These are phyloP conservation scores for Muscicapa comitata DNA, from an alignment of 2,797 vertebrate species.

Conservation along the genomic window DNA sequence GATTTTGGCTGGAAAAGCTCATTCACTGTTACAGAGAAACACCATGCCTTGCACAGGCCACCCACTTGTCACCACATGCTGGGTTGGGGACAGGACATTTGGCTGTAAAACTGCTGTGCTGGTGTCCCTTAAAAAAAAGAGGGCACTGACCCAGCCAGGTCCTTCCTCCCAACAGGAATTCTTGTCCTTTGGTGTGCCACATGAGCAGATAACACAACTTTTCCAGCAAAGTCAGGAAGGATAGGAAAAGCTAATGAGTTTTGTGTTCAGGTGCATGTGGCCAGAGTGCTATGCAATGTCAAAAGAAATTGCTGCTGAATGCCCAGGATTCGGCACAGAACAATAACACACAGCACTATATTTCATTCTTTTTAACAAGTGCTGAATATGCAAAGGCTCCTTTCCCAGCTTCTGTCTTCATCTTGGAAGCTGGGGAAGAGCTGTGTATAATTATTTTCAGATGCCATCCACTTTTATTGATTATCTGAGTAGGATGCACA, in stretches of 20 bases:
- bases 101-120: not conserved
- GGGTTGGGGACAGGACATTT: not conserved
- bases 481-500: not conserved
- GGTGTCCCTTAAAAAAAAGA: not conserved
- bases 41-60: not conserved
- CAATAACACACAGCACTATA: not conserved
- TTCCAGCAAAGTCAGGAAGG: not conserved
- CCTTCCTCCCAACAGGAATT: not conserved
- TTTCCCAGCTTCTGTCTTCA: conserved; percentile 46
- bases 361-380: conserved; percentile 58
- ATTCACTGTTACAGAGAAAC: not conserved
- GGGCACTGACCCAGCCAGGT: not conserved
- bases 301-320: conserved; percentile 4
- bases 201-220: not conserved
- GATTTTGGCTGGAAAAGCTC: not conserved
- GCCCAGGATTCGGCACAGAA: not conserved
- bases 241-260: not conserved
- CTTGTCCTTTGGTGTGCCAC: not conserved
- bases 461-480: conserved; percentile 16
- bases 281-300: not conserved
- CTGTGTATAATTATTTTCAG: conserved; percentile 20
- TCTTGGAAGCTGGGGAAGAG: not conserved
- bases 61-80: not conserved
- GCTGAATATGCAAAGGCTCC: conserved; percentile 50
- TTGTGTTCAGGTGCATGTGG: not conserved